Base-by-base conservation (phyloP, 2,113 vertebrate species). In the Istiophorus platypterus region DNA sequence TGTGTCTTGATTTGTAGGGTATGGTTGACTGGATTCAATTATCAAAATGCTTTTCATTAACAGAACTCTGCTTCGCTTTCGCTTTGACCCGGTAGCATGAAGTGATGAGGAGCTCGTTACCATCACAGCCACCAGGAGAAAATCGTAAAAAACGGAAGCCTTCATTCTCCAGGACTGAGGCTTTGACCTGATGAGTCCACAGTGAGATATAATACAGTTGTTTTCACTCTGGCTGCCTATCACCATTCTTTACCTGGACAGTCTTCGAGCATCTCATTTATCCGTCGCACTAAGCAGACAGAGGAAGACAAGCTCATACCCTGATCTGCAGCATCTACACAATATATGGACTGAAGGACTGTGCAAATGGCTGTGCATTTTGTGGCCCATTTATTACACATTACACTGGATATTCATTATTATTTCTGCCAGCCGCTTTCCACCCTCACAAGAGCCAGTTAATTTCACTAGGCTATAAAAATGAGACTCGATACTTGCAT, bases 1-100 rank as follows among this genome's bases (percentile, higher is more conserved):
- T 74, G 70, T 42, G 24, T 6, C 22, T 52, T 65, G 52, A 71
- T 20, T 59, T 76, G 52, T 71, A 65, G 10, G 59, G 51, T 45
- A 42, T 27, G 72, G 72, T 61, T 66, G 26, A 71, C 52, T 76
- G 42, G 9, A 10, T 80, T 76, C 66, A 71, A 76, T 85, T 72
- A 76, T 71, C 12, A 71, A 39, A 75, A 22, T 61, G 22, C 66
- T 76, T 42, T 42, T 45, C 71, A 68, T 54, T 13, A 75, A 29
- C 20, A 58, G 66, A 76, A 45, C 58, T 66, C 15, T 14, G 59
- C 34, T 45, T 65, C 52, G 61, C 81, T 84, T 73, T 72, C 57
- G 68, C 49, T 64, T 65, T 71, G 66, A 45, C 71, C 31, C 2
- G 47, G 1, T 22, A 31, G 61, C 59, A 37, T 34, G 29, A 8